These are phyloP conservation scores for Diarsia mendica DNA, from an alignment of 2,888 invertebrate genomes.

Conservation along the genomic window DNA sequence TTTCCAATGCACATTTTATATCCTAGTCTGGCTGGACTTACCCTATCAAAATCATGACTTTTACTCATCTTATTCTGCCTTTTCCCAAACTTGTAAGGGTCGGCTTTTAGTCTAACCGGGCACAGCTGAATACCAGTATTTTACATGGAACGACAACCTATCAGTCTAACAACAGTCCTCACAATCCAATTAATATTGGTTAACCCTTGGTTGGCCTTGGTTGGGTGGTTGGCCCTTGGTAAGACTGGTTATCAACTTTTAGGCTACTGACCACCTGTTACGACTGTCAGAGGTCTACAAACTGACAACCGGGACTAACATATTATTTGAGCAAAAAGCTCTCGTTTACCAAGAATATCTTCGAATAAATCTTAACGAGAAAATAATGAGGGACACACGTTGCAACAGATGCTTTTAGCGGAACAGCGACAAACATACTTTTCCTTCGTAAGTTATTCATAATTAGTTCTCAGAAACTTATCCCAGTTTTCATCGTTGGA, in stretches of 20 bases:
- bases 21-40: background rate
- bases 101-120: no score
- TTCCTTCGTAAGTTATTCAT: constrained; percentile 71
- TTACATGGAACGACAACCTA: no score
- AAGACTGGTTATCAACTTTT: no score
- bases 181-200: no score
- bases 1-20: background rate
- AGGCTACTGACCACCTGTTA: no score
- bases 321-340: constrained; percentile 38
- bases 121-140: no score
- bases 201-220: no score
- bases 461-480: constrained; percentile 74
- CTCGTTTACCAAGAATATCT: constrained; percentile 48
- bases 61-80: background rate
- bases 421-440: constrained; percentile 66
- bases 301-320: background rate
- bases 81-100: no score
- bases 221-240: no score
- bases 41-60: background rate
- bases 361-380: constrained; percentile 80
- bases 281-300: no score
- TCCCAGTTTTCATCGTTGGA: constrained; percentile 58
- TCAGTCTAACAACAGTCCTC: no score
- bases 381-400: constrained; percentile 77
- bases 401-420: constrained; percentile 71